These are phyloP conservation scores for Helicoverpa armigera DNA, from an alignment of 1,140 invertebrate species.

Conservation along the genomic window DNA sequence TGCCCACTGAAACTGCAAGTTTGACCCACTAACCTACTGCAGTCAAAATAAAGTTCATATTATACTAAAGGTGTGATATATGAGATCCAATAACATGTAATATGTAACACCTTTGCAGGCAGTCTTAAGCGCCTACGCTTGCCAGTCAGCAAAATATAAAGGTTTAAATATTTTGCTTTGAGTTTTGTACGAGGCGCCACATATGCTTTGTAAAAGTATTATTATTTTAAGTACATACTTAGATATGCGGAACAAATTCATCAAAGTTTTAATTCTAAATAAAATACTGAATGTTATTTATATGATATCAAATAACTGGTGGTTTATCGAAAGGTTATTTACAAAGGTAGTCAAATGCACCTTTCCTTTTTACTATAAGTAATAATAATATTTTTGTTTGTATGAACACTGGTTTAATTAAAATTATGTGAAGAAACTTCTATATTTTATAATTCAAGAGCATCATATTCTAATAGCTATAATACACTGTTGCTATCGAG, in stretches of 20 bases:
- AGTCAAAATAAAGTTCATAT: slow-evolving; percentile 1
- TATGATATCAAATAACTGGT: too few species aligned
- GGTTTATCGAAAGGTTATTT: neutral
- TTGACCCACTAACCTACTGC: slow-evolving; percentile 10
- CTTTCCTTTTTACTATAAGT: too few species aligned
- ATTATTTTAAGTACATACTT: neutral
- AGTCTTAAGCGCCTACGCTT: slow-evolving; percentile 8
- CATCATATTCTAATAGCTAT: too few species aligned
- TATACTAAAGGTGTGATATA: slow-evolving; percentile 22
- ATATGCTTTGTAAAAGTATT: neutral
- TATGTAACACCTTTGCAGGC: slow-evolving; percentile 12
- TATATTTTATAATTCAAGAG: too few species aligned
- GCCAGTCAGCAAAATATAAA: neutral
- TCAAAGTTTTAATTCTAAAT: neutral
- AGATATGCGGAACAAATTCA: too few species aligned
- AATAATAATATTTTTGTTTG: neutral
- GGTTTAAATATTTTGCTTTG: slow-evolving; percentile 1
- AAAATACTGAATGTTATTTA: neutral
- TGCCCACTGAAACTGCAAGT: slow-evolving; percentile 9
- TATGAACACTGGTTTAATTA: neutral
- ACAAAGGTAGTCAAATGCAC: neutral
- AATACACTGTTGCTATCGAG: too few species aligned
- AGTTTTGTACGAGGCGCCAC: neutral
- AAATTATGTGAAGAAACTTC: too few species aligned
- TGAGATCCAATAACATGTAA: slow-evolving; percentile 26